Evolutionary conservation across 2,113 vertebrate genomes (phyloP), one percentile per base, ranked within the genome.

Genomic region (Solea solea): DNA sequence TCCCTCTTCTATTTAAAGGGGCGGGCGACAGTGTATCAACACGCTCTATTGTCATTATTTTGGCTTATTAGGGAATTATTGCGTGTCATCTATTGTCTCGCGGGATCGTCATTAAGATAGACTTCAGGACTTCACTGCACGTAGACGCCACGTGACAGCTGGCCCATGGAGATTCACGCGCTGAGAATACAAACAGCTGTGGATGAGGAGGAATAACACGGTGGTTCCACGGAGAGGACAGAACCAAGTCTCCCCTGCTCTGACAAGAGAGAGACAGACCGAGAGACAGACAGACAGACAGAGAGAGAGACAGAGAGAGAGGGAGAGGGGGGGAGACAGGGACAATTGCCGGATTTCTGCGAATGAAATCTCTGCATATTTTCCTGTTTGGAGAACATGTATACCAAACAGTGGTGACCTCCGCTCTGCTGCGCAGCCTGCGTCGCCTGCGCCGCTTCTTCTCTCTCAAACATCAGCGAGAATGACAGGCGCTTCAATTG

Each of bases 311-410:
- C 89, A 54, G 91, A 92, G 3, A 92, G 86, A 89, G 87, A 92
- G 90, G 92, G 90, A 89, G 94, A 45, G 12, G 11, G 2, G 9
- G 44, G 44, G 92, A 86, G 91, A 87, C 87, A 81, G 64, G 85
- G 95, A 97, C 96, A 97, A 97, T 97, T 83, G 90, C 95, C 95
- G 95, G 95, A 96, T 96, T 92, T 95, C 84, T 89, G 90, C 94
- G 93, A 96, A 96, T 95, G 94, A 96, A 96, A 94, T 93, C 90
- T 93, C 91, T 91, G 92, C 94, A 95, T 95, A 95, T 96, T 96
- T 97, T 96, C 96, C 96, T 96, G 95, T 96, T 96, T 95, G 93
- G 95, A 93, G 90, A 89, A 89, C 90, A 93, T 95, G 93, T 93
- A 91, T 93, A 93, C 94, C 94, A 97, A 97, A 96, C 95, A 97